Base-by-base conservation (phyloP, 2,888 invertebrate genomes). In the Lymantria dispar region DNA sequence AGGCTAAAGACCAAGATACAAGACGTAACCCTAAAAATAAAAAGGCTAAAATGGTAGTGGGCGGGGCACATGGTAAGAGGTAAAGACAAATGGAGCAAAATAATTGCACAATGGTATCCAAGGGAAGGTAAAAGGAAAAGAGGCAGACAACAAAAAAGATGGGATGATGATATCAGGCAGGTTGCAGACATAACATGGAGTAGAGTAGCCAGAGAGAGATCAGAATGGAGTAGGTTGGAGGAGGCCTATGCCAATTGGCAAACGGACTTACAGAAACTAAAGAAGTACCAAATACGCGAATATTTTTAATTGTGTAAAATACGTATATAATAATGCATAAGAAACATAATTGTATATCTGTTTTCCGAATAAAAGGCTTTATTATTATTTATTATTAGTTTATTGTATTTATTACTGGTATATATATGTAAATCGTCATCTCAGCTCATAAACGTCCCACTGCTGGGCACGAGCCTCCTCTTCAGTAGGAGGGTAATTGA, bases 61-160 rank as follows among this genome's bases (percentile, higher is more conserved):
- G 22, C 43, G 2, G 48, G 43, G 0, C 43, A 48, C 14, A 37
- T 48, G 43, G 11, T 30, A 3, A 48, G 48, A 43, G 48, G 48
- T 13, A 3, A 38, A 10, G 48, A 48, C 12, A 48, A 48, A 48
- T 48, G 48, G 48, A 48, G 14, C 14, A 43, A 48, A 38, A 43
- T 22, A 5, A 14, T 48, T 22, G 43, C 39, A 11, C 31, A 8
- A 8, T 48, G 39, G 48, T 43, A 48, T 31, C 38, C 39, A 7
- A 43, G 31, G 12, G 43, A 43, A 43, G 48, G 43, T 3, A 48
- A 43, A 30, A 48, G 22, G 13, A 40, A 30, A 47, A 29, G 46
- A 3, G 30, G 22, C 22, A 22, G 46, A 31, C 40, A 8, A 31
- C 40, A 40, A 10, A 47, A 47, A 47, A 47, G 40, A 13, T 47